phyloP scores from a whole-genome alignment of 2,113 vertebrate genomes.

The Petroica traversi region DNA sequence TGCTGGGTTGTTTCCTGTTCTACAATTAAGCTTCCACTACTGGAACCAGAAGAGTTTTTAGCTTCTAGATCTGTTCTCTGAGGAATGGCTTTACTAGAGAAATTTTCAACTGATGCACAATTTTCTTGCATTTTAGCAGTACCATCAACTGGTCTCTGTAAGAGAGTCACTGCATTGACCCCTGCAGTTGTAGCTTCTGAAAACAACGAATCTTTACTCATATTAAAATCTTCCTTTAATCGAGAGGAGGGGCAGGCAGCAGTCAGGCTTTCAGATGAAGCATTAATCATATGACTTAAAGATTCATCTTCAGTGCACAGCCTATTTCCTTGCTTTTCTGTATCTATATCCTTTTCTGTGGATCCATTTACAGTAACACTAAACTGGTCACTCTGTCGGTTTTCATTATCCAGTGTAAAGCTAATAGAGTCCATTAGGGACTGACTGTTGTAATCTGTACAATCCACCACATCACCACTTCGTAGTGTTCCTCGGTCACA shows the following conservation, averaged over 20 bases:
- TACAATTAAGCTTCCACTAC: slow-evolving; percentile 6
- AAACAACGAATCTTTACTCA: slow-evolving; percentile 41
- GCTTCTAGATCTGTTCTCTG: slow-evolving; percentile 49
- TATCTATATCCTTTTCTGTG: slow-evolving; percentile 66
- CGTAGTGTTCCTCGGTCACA: slow-evolving; percentile 71
- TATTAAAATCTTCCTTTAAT: slow-evolving; percentile 66
- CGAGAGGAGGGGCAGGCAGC: slow-evolving; percentile 49
- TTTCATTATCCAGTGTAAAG: slow-evolving; percentile 77
- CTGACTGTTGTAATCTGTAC: slow-evolving; percentile 70
- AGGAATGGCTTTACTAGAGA: slow-evolving; percentile 53
- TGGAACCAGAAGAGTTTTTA: slow-evolving; percentile 42
- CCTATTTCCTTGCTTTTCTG: slow-evolving; percentile 67
- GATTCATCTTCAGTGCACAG: slow-evolving; percentile 59
- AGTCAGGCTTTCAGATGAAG: slow-evolving; percentile 58
- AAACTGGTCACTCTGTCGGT: slow-evolving; percentile 67
- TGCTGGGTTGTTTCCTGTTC: slow-evolving; percentile 53
- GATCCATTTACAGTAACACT: slow-evolving; percentile 74
- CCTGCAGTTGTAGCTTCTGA: slow-evolving; percentile 54
- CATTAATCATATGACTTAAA: slow-evolving; percentile 37
- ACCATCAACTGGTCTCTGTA: slow-evolving; percentile 53
- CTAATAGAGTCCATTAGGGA: slow-evolving; percentile 71
- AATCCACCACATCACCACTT: slow-evolving; percentile 67
- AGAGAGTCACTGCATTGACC: slow-evolving; percentile 61
- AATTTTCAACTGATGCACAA: slow-evolving; percentile 22
- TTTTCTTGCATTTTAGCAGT: slow-evolving; percentile 61